These are phyloP conservation scores for Peromyscus attwateri DNA, from an alignment of 2,797 vertebrate genomes.

Conservation along the genomic window DNA sequence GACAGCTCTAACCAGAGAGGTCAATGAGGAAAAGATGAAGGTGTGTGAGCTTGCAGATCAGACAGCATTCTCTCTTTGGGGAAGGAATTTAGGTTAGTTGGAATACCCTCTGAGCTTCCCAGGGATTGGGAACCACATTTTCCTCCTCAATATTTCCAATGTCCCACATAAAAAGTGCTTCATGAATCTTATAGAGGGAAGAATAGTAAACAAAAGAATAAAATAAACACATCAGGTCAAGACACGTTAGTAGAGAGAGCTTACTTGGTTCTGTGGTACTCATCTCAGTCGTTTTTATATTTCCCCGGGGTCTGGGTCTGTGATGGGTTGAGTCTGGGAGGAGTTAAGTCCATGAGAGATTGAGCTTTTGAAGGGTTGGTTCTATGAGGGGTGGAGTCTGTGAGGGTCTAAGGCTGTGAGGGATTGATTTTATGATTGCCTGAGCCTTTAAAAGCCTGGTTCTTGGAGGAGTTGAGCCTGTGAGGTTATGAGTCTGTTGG, in stretches of 20 bases:
- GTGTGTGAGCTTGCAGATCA: constrained; percentile 65
- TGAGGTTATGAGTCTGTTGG: not conserved
- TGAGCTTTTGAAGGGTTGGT: not conserved
- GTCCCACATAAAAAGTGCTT: not conserved
- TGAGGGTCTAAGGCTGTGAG: not conserved
- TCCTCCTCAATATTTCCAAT: not conserved
- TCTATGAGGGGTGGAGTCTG: not conserved
- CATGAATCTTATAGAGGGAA: not conserved
- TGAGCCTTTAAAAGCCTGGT: not conserved
- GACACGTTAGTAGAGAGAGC: not conserved
- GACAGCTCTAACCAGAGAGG: not conserved
- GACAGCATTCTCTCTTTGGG: not conserved
- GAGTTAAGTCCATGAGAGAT: not conserved
- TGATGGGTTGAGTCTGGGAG: not conserved
- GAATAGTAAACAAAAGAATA: not conserved
- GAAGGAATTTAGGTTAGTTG: not conserved
- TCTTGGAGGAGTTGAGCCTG: not conserved
- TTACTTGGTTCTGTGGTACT: not conserved
- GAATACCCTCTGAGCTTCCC: not conserved
- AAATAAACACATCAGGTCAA: not conserved
- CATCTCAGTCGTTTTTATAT: not conserved
- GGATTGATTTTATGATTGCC: not conserved
- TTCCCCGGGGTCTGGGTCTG: not conserved
- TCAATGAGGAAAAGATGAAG: constrained; percentile 84
- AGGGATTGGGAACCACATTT: not conserved